These are phyloP conservation scores for Nothoprocta perdicaria DNA, from an alignment of 2,113 vertebrate genomes.

Conservation along the genomic window DNA sequence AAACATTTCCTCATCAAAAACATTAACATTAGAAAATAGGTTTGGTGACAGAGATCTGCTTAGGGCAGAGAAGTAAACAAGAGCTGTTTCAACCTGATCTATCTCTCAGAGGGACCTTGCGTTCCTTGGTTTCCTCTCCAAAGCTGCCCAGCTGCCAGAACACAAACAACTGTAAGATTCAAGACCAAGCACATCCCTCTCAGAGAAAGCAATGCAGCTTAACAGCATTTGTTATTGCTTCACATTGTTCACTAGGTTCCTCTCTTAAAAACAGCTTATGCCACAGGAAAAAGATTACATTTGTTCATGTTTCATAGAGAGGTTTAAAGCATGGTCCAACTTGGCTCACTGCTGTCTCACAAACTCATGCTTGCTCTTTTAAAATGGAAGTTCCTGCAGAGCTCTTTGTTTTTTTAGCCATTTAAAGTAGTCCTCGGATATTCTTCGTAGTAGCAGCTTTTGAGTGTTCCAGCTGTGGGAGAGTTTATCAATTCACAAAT, in stretches of 20 bases:
- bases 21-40: background rate
- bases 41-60: no score
- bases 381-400: background rate
- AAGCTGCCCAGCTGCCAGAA: no score
- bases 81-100: background rate
- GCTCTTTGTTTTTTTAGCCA: background rate
- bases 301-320: background rate
- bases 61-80: background rate
- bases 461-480: background rate
- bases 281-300: background rate
- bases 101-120: accelerated
- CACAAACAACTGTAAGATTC: accelerated
- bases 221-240: background rate
- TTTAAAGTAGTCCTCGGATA: background rate
- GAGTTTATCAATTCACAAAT: background rate
- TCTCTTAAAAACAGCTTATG: background rate
- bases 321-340: background rate
- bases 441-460: background rate
- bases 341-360: background rate
- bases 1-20: background rate
- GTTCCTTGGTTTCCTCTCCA: background rate
- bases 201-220: accelerated
- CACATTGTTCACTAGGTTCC: accelerated
- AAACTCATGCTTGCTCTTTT: background rate
- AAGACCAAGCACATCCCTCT: accelerated